Base-by-base conservation (phyloP, 2,888 invertebrate genomes). In the Anthrax anthrax region DNA sequence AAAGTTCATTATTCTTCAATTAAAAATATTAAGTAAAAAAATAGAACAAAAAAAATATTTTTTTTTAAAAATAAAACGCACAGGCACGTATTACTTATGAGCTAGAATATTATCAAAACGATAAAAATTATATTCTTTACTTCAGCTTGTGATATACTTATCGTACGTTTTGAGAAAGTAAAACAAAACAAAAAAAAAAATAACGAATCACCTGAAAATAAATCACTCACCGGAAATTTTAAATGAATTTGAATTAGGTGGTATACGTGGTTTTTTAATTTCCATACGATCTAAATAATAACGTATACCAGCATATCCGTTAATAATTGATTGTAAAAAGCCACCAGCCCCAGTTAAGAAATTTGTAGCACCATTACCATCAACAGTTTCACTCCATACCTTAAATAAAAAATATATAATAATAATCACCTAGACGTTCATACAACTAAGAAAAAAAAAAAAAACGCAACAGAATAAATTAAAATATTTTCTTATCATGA, bases 321-420 rank as follows among this genome's bases (percentile, higher is more conserved):
- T 73, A 23, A 74, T 61, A 0, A 77, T 59, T 0, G 76, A 62
- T 50, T 78, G 77, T 8, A 78, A 62, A 53, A 77, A 74, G 4
- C 77, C 77, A 0, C 77, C 77, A 69, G 76, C 74, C 9, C 77
- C 77, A 0, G 77, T 77, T 32, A 74, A 64, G 59, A 77, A 78
- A 56, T 77, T 78, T 1, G 70, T 71, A 0, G 76, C 75, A 0
- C 77, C 77, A 1, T 68, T 56, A n/a, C 55, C 56, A 0, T 74
- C 74, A 6, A 69, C 69, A 0, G 71, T 69, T 53, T 78, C 77
- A 49, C 71, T 74, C 77, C 77, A 78, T 1, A 76, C 70, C 74
- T 75, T n/a, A n/a, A 36, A 3, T n/a, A 16, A n/a, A 48, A 44
- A 29, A 17, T 27, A 39, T 29, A 14, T 23, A 18, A 23, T 38